Conservation (phyloP, 1,140 invertebrate species). For the Cotesia chilonis region DNA sequence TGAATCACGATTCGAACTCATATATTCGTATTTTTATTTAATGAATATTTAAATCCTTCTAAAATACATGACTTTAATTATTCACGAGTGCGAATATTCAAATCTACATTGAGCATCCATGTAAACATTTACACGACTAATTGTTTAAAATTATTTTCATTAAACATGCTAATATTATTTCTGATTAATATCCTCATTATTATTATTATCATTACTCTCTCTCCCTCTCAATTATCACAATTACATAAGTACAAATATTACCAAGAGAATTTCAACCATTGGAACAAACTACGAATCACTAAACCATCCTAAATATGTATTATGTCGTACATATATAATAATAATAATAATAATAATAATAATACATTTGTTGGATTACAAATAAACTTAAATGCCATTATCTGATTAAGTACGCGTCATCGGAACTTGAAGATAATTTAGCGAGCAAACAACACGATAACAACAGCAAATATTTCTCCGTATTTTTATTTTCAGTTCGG, state of each 20-base stretch:
- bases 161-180: not conserved
- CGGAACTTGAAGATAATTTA: too few species aligned
- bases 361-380: too few species aligned
- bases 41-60: not conserved
- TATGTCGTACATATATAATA: too few species aligned
- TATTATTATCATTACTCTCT: not conserved
- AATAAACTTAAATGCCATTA: too few species aligned
- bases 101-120: slow-evolving; percentile 1
- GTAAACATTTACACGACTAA: slow-evolving; percentile 14
- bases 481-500: not conserved
- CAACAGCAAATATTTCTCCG: not conserved
- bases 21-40: not conserved
- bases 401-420: too few species aligned
- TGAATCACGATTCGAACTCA: not conserved
- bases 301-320: too few species aligned
- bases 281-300: too few species aligned
- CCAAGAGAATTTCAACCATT: too few species aligned
- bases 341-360: too few species aligned
- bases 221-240: not conserved
- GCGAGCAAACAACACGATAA: not conserved
- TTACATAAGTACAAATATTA: not conserved
- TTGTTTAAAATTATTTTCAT: slow-evolving; percentile 13
- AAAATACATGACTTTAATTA: slow-evolving; percentile 1
- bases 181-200: not conserved
- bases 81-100: not conserved